A percentile compares a stretch with the other conserved stretches of the same genome.
phyloP scores from a whole-genome alignment of 2,113 vertebrate species.

The Hepsetus odoe region DNA sequence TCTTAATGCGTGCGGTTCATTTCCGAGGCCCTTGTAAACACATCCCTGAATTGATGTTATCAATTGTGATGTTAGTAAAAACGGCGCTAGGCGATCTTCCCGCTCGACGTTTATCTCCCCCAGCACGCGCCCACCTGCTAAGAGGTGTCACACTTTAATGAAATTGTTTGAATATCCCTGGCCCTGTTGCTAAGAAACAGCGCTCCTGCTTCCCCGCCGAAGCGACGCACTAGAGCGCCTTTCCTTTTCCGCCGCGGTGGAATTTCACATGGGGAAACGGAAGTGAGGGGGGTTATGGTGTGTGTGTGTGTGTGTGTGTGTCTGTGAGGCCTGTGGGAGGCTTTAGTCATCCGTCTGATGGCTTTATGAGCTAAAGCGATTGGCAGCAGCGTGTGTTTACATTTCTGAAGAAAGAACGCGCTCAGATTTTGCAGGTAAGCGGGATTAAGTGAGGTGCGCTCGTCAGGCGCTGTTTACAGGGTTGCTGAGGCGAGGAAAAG shows the following conservation, averaged over 20 bases:
- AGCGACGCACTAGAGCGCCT: constrained; percentile 45
- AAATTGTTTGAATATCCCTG: constrained; percentile 98
- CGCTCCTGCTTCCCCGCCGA: constrained; percentile 68
- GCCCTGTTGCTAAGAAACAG: constrained; percentile 98
- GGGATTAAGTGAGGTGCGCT: constrained; percentile 16
- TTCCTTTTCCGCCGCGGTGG: constrained; percentile 46
- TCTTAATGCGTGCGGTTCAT: constrained; percentile 71
- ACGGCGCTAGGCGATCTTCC: constrained; percentile 90
- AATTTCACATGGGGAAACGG: constrained; percentile 53
- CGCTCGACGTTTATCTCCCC: constrained; percentile 98
- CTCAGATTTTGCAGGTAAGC: constrained; percentile 30
- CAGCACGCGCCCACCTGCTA: constrained; percentile 98
- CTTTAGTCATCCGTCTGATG: constrained; percentile 31
- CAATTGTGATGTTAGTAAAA: constrained; percentile 98
- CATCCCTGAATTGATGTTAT: constrained; percentile 92
- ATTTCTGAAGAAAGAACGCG: background rate
- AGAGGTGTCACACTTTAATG: constrained; percentile 99
- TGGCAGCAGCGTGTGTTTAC: constrained; percentile 12
- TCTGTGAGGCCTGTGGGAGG: constrained; percentile 36
- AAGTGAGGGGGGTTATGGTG: background rate
- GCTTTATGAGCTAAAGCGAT: constrained; percentile 45
- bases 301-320: background rate
- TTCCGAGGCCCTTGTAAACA: constrained; percentile 91
- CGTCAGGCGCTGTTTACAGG: background rate
- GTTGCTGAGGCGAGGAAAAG: background rate